Conservation (phyloP, 2,113 vertebrate species). For the Silurus meridionalis region DNA sequence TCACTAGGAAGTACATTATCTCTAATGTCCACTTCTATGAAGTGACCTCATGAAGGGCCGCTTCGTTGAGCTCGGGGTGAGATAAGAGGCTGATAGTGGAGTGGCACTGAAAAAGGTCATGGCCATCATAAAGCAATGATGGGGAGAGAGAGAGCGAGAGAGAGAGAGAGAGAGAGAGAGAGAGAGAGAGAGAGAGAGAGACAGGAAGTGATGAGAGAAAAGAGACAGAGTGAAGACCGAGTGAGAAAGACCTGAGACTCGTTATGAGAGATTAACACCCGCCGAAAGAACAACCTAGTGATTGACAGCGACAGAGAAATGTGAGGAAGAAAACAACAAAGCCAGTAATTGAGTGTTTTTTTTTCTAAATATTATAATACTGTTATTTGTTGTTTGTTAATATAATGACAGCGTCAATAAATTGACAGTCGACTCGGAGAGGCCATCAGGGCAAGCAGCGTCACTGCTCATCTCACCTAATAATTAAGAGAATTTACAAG, state of each 20-base stretch:
- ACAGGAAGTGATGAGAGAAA: neutral
- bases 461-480: neutral
- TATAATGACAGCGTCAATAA: slow-evolving; percentile 20
- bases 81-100: slow-evolving; percentile 55
- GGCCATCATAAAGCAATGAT: slow-evolving; percentile 54
- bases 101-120: slow-evolving; percentile 54
- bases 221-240: neutral
- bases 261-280: neutral
- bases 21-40: slow-evolving; percentile 54
- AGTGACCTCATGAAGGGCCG: slow-evolving; percentile 53
- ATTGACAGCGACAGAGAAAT: neutral
- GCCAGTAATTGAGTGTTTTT: neutral
- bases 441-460: slow-evolving; percentile 8
- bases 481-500: slow-evolving; percentile 20
- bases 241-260: neutral
- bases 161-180: slow-evolving; percentile 15
- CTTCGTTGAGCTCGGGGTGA: slow-evolving; percentile 8
- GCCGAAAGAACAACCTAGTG: neutral
- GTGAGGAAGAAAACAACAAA: slow-evolving; percentile 2
- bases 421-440: slow-evolving; percentile 1
- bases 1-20: slow-evolving; percentile 56
- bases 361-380: neutral
- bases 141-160: slow-evolving; percentile 30
- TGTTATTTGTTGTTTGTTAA: slow-evolving; percentile 13
- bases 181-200: neutral